Evolutionary conservation across 2,113 vertebrate species (phyloP), one percentile per base, ranked within the genome.

Genomic region (Axis porcinus): DNA sequence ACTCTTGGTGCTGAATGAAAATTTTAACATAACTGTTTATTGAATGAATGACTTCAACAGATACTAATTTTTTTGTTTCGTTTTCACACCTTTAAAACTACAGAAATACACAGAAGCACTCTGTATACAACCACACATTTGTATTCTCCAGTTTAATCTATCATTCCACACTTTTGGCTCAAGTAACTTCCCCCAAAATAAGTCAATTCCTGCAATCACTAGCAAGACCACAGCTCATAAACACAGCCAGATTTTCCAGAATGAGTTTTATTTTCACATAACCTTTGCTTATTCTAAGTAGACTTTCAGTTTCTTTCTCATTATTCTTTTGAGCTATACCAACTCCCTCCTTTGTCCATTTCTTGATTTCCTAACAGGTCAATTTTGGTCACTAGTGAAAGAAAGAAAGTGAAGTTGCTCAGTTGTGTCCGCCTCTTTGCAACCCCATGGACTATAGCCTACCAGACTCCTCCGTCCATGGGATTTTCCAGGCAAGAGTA

Each of bases 271-370:
- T n/a, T 70, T 84, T 81, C 95, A 92, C 62, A n/a, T 62, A 91
- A 43, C 15, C 70, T 79, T 86, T 57, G 78, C 92, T 96, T 78
- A 81, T 70, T 96, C 67, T 45, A 79, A 90, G 74, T 33, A 67
- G 90, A 93, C 70, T 96, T 95, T 97, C 88, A 50, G 92, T 94
- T 95, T 97, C 86, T 83, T 92, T 97, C 78, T 57, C 54, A 83
- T 94, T 89, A 62, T 84, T 91, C 54, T 74, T 88, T 54, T 64
- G 23, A 64, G 54, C 58, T 91, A 1, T 70, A 87, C 58, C 64
- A 95, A 91, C 27, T 52, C 25, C 55, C 81, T 93, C 52, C 36
- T 96, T 55, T 76, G 27, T 89, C 57, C 47, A 60, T 60, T 89
- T 76, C 94, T 89, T 94, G 33, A 86, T 84, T 97, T 92, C 79